These are phyloP conservation scores for Lithophane semibrunnea DNA, from an alignment of 2,888 invertebrate genomes.

Conservation along the genomic window DNA sequence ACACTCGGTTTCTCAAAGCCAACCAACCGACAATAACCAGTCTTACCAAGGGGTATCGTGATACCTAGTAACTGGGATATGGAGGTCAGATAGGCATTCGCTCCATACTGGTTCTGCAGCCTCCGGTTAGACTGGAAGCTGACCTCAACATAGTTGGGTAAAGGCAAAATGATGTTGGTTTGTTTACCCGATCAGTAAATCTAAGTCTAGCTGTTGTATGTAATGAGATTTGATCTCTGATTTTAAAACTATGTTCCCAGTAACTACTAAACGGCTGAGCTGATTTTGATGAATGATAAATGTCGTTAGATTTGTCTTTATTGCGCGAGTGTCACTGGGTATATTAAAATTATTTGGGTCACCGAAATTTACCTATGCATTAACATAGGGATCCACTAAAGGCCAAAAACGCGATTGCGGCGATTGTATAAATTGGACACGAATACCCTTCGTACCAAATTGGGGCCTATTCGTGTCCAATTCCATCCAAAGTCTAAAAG, in stretches of 20 bases:
- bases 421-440: neutral
- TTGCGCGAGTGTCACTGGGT: too few relatives aligned
- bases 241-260: neutral
- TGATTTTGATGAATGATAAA: too few relatives aligned
- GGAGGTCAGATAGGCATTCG: neutral
- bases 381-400: neutral
- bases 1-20: neutral
- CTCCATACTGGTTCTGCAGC: neutral
- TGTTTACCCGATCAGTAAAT: neutral
- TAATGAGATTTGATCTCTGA: neutral
- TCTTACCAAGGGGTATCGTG: neutral
- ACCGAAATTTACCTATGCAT: neutral
- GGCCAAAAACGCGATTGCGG: too few relatives aligned
- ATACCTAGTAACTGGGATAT: neutral
- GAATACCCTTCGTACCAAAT: neutral
- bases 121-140: neutral
- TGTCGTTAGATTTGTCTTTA: too few relatives aligned
- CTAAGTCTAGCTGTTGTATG: neutral
- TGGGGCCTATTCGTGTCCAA: neutral
- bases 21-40: neutral
- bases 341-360: neutral
- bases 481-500: neutral
- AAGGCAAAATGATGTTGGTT: neutral
- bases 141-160: neutral
- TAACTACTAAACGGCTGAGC: too few relatives aligned